A percentile compares a stretch with the other conserved stretches of the same genome.
Conservation (phyloP, 2,797 vertebrate genomes). For the Tragopan temminckii region DNA sequence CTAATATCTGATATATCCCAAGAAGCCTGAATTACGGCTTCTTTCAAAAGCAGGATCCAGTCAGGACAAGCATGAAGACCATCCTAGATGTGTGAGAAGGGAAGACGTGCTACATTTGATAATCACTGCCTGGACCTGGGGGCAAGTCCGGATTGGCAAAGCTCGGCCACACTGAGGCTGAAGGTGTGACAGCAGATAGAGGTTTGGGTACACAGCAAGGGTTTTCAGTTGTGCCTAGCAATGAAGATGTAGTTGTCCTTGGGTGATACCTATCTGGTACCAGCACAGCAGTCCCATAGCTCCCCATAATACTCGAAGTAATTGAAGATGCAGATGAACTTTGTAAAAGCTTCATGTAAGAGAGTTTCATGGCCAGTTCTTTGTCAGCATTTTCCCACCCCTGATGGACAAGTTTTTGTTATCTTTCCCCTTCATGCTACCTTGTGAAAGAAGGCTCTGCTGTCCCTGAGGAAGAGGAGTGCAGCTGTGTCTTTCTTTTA, state of each 20-base stretch:
- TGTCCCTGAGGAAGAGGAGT: background rate
- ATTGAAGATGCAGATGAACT: background rate
- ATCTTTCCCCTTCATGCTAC: background rate
- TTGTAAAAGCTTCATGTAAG: background rate
- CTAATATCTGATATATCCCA: background rate
- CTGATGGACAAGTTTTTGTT: background rate
- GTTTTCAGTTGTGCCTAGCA: background rate
- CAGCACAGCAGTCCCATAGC: background rate
- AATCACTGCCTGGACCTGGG: background rate
- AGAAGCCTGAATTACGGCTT: background rate
- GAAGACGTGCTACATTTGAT: background rate
- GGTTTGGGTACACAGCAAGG: background rate
- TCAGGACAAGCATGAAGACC: background rate
- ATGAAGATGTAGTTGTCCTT: background rate
- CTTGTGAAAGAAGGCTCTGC: background rate
- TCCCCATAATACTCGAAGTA: background rate
- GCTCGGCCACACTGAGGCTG: fast-evolving
- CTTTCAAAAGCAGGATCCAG: background rate
- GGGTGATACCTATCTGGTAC: background rate
- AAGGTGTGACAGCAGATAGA: background rate
- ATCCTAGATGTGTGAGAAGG: background rate
- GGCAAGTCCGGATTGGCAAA: background rate
- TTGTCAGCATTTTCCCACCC: background rate
- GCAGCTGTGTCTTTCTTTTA: background rate
- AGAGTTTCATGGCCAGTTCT: background rate